Conservation (phyloP, 1,140 invertebrate species). For the Caerostris extrusa region DNA sequence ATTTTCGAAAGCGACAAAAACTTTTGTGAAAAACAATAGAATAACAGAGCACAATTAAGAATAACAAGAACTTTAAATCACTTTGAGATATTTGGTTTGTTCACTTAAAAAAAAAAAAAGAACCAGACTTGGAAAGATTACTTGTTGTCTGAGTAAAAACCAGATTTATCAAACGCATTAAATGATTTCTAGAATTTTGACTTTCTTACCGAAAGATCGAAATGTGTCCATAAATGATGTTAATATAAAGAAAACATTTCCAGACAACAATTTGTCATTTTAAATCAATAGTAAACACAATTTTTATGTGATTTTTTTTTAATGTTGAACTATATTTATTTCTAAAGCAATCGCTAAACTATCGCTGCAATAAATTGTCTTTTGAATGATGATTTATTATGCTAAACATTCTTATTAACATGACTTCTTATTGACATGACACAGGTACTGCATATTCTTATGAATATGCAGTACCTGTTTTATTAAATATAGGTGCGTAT, state of each 20-base stretch:
- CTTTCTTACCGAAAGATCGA: not conserved
- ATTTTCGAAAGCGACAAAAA: not conserved
- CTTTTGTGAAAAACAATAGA: not conserved
- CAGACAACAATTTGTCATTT: not conserved
- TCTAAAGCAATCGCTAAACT: not conserved
- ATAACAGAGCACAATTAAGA: not conserved
- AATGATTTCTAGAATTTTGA: not conserved
- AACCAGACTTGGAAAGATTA: not conserved
- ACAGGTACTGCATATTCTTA: too few relatives aligned
- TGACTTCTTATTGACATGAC: too few relatives aligned
- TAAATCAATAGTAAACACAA: too few relatives aligned
- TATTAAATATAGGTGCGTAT: too few relatives aligned
- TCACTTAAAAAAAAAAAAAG: not conserved
- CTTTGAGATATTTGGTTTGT: not conserved
- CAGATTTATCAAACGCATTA: not conserved
- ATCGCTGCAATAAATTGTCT: too few relatives aligned
- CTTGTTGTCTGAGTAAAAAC: not conserved
- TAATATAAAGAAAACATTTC: not conserved
- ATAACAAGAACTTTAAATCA: not conserved
- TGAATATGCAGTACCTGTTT: too few relatives aligned
- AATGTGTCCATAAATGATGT: not conserved
- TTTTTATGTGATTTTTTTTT: not conserved
- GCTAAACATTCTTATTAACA: too few relatives aligned
- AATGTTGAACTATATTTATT: not conserved
- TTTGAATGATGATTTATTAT: too few relatives aligned